Conservation (phyloP, 2,797 vertebrate genomes). For the Perodicticus potto region DNA sequence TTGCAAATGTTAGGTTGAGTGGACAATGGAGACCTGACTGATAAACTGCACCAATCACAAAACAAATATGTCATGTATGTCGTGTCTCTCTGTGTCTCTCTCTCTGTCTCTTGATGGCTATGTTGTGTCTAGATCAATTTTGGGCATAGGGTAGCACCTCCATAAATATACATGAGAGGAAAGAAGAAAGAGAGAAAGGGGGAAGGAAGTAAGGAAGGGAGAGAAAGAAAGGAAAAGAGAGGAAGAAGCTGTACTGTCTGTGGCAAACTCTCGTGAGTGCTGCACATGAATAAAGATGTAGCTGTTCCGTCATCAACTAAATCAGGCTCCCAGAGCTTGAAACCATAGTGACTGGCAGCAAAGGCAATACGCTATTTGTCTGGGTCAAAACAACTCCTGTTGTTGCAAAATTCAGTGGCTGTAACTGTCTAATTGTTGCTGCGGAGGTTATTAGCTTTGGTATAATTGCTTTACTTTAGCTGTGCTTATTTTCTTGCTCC, state of each 20-base stretch:
- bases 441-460: neutral
- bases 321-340: neutral
- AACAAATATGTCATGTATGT: neutral
- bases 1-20: neutral
- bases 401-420: slow-evolving; percentile 32
- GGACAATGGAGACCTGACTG: neutral
- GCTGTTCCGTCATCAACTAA: neutral
- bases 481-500: slow-evolving; percentile 49
- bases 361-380: slow-evolving; percentile 42
- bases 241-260: neutral
- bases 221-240: neutral
- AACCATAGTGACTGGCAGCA: slow-evolving; percentile 44
- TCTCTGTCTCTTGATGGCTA: neutral
- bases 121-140: neutral
- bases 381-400: slow-evolving; percentile 57
- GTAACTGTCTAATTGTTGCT: slow-evolving; percentile 3
- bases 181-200: neutral
- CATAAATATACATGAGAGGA: neutral
- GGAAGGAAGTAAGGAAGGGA: neutral
- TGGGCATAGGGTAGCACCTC: neutral
- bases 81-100: neutral
- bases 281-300: slow-evolving; percentile 2
- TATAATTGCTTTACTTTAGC: slow-evolving; percentile 11
- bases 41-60: no score
- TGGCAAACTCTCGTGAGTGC: neutral